Evolutionary conservation across 2,888 invertebrate species (phyloP), one percentile per base, ranked within the genome.

Genomic region (Pediacus dermestoides): DNA sequence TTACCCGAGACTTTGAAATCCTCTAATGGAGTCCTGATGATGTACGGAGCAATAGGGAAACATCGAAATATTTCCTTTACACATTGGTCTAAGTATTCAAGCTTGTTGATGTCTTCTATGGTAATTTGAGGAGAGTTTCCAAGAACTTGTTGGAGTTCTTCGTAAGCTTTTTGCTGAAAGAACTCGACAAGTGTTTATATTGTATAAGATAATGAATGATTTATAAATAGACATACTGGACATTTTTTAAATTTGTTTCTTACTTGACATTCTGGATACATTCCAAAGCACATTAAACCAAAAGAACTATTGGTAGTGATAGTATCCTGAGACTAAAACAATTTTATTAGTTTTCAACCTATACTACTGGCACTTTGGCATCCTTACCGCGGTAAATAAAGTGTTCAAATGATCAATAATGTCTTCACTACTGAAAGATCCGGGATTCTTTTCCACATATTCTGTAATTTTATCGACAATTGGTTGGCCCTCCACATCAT

Each of bases 281-380:
- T 52, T 18, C 52, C 57, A 4, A 57, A 45, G 9, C 49, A 39
- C 4, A 51, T 9, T 14, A 47, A 37, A 2, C 39, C 16, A 4
- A 40, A 39, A 11, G 41, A 40, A 3, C 27, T 12, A 12, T 46
- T 41, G n/a, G 40, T 37, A 1, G 50, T 39, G n/a, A 48, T 30
- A 1, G 57, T 48, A 32, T 57, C 57, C 47, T 55, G 49, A 16
- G 48, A 41, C 57, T 56, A 38, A 21, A 52, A 48, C 8, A 16
- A 13, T n/a, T n/a, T n/a, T n/a, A n/a, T n/a, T n/a, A n/a, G n/a
- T n/a, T n/a, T n/a, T n/a, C n/a, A n/a, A n/a, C n/a, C n/a, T n/a
- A n/a, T n/a, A n/a, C n/a, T n/a, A n/a, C n/a, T n/a, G n/a, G n/a
- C n/a, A n/a, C n/a, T n/a, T n/a, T n/a, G n/a, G 2, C 1, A 7